Conservation (phyloP, 2,113 vertebrate species). For the Chionomys nivalis region DNA sequence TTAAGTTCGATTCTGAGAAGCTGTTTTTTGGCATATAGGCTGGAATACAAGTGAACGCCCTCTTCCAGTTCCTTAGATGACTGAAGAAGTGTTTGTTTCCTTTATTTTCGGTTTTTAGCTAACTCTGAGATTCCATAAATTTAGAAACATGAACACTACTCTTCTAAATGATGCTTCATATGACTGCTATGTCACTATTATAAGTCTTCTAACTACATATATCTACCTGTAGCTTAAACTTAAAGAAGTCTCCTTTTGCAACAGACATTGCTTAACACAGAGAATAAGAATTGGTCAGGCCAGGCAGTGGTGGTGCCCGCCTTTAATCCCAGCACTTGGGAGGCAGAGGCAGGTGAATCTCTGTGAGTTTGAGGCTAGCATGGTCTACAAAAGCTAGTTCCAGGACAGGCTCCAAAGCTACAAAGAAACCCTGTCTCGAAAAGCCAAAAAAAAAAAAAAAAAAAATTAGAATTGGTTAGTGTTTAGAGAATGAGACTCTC, state of each 20-base stretch:
- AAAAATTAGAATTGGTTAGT: neutral
- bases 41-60: neutral
- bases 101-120: neutral
- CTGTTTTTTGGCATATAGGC: neutral
- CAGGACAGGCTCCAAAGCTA: too few species aligned
- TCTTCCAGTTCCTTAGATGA: neutral
- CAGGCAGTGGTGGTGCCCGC: too few species aligned
- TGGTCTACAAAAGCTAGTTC: too few species aligned
- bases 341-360: too few species aligned
- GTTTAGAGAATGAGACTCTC: neutral
- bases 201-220: neutral
- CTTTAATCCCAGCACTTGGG: too few species aligned
- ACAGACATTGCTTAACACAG: neutral
- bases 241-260: neutral
- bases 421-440: too few species aligned
- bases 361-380: too few species aligned
- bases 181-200: neutral
- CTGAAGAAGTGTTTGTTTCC: neutral
- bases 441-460: too few species aligned
- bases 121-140: slow-evolving; percentile 35
- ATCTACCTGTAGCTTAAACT: neutral
- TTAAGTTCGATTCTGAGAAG: neutral
- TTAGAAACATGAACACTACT: neutral
- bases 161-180: neutral
- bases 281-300: neutral